Base-by-base conservation (phyloP, 1,140 invertebrate genomes). In the Stegodyphus dumicola region DNA sequence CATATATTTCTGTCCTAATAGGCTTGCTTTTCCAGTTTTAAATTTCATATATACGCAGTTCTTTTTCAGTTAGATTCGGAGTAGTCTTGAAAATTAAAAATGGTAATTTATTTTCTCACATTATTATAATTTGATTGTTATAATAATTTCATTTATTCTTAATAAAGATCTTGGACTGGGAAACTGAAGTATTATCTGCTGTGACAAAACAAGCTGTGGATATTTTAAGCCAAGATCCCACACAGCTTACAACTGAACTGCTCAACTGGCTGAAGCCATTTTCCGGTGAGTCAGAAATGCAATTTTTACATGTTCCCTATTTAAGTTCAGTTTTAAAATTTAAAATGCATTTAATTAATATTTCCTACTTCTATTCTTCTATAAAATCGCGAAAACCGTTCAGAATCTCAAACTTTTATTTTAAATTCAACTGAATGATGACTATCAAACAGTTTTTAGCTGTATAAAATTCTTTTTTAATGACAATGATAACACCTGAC, bases 161-260 rank as follows among this genome's bases (percentile, higher is more conserved):
- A 10, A 66, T 66, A 73, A 66, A 85, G 87, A 64, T 85, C 49
- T 90, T 96, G 56, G 95, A 96, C 88, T 92, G 95, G 53, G 95
- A 96, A 88, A 93, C 96, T 69, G 95, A 96, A 87, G 90, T 96
- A 15, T 93, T 97, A 52, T 95, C 95, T 89, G 94, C 95, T 74
- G 94, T 95, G 0, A 94, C 96, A 53, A 92, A 94, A 85, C 95
- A 95, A 88, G 94, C 95, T 0, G 95, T 94, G 81, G 94, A 95
- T 88, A 94, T 96, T 13, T 91, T 97, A 5, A 95, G 95, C 1
- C 92, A 95, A 87, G 95, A 96, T 89, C 95, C 95, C 4, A 93
- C 95, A 89, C 95, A 96, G 89, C 91, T 96, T 11, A 95, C 94
- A 18, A 94, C 94, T 9, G 95, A 96, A 90, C 92, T 93, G 33